Evolutionary conservation across 2,797 vertebrate genomes (phyloP).

Genomic region (Melanotaenia trifasciata): DNA sequence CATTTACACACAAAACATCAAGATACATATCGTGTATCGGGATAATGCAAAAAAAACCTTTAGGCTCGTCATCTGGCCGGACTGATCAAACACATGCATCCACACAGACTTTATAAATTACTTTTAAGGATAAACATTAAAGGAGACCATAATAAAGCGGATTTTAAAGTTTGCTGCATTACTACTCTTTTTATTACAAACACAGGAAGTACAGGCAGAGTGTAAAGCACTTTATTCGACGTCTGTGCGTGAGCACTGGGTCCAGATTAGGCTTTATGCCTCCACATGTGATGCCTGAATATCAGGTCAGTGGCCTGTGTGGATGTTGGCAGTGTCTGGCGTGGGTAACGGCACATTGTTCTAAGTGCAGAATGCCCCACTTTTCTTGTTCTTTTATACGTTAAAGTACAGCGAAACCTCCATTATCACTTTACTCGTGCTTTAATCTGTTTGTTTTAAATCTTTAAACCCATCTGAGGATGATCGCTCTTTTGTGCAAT

Average conservation of each 20-base stretch:
- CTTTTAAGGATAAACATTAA: slow-evolving; percentile 39
- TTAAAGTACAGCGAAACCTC: slow-evolving; percentile 81
- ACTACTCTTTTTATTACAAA: slow-evolving; percentile 30
- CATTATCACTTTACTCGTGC: slow-evolving; percentile 83
- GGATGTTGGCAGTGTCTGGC: slow-evolving; percentile 48
- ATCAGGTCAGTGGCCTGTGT: slow-evolving; percentile 62
- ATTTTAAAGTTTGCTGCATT: slow-evolving; percentile 50
- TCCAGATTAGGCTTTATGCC: slow-evolving; percentile 39
- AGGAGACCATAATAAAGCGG: slow-evolving; percentile 17
- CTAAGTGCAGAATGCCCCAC: slow-evolving; percentile 76
- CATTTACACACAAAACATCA: too few relatives aligned
- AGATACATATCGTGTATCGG: too few relatives aligned
- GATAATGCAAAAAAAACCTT: too few relatives aligned
- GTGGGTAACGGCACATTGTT: slow-evolving; percentile 71
- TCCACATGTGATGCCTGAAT: slow-evolving; percentile 38
- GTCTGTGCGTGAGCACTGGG: slow-evolving; percentile 15
- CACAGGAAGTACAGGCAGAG: slow-evolving; percentile 17
- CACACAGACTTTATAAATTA: slow-evolving; percentile 23
- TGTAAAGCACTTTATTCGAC: slow-evolving; percentile 55
- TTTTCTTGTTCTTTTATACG: slow-evolving; percentile 69
- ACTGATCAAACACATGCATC: slow-evolving; percentile 36
- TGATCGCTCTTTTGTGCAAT: slow-evolving; percentile 85
- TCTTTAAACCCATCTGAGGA: slow-evolving; percentile 82
- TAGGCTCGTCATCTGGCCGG: neutral
- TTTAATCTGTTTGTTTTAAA: slow-evolving; percentile 83